These are phyloP conservation scores for Cyphomyrus plagiostoma DNA, from an alignment of 2,113 vertebrate genomes.

Conservation along the genomic window DNA sequence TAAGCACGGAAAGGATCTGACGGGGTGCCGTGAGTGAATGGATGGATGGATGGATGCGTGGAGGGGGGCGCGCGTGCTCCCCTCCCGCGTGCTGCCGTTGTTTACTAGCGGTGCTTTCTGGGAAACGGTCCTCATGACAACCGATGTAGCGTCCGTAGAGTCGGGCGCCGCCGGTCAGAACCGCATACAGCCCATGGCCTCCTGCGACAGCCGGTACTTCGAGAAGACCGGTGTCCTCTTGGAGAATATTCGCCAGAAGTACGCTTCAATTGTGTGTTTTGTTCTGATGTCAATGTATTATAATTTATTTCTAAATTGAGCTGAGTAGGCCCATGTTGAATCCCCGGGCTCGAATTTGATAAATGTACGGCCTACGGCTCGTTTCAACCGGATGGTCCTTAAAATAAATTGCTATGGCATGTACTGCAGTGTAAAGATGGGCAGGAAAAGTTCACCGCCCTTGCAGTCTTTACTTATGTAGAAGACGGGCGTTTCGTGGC, in stretches of 20 bases:
- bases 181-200: slow-evolving; percentile 18
- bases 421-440: neutral
- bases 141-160: slow-evolving; percentile 48
- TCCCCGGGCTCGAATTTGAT: slow-evolving; percentile 28
- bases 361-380: neutral
- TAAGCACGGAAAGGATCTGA: neutral
- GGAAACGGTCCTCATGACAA: slow-evolving; percentile 58
- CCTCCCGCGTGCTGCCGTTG: slow-evolving; percentile 43
- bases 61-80: neutral
- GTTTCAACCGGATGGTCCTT: neutral
- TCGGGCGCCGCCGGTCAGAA: neutral
- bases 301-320: neutral
- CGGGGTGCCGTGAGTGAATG: neutral
- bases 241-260: slow-evolving; percentile 50
- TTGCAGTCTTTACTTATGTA: neutral
- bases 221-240: slow-evolving; percentile 48
- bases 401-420: neutral
- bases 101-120: slow-evolving; percentile 51
- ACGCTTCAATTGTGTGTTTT: neutral
- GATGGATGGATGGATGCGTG: neutral
- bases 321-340: slow-evolving; percentile 15
- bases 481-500: neutral
- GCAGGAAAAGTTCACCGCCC: neutral
- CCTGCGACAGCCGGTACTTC: slow-evolving; percentile 47
- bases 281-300: neutral